A percentile compares a stretch with the other conserved stretches of the same genome.
phyloP scores from a whole-genome alignment of 2,888 invertebrate genomes.

The Ennomos erosarius region DNA sequence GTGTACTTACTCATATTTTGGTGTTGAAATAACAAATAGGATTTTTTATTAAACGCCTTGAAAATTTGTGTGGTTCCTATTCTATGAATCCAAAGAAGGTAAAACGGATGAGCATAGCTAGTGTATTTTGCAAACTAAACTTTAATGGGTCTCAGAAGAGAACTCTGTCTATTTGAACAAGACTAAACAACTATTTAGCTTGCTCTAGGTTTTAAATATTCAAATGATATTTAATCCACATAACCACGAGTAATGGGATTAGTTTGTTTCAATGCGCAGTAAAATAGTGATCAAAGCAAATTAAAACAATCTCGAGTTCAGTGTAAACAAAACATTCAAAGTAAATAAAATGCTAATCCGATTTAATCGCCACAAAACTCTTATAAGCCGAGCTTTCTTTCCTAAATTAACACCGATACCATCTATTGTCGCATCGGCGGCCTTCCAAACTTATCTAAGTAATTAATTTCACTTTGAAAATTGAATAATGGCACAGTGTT shows the following conservation, averaged over 20 bases:
- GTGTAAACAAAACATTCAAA: conserved; percentile 40
- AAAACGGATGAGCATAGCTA: no score
- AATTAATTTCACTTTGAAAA: conserved; percentile 78
- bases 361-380: conserved; percentile 36
- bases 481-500: conserved; percentile 68
- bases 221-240: conserved; percentile 2
- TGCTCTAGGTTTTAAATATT: not conserved
- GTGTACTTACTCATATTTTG: no score
- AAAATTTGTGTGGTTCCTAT: no score
- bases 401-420: conserved; percentile 76
- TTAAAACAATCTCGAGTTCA: conserved; percentile 1
- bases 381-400: conserved; percentile 65
- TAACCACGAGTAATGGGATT: not conserved
- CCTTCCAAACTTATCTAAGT: conserved; percentile 70
- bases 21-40: no score
- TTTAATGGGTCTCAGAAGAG: no score
- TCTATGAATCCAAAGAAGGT: no score
- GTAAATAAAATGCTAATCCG: conserved; percentile 48
- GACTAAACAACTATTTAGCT: not conserved
- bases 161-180: not conserved
- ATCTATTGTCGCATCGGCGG: conserved; percentile 76
- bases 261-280: not conserved
- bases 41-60: no score
- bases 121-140: no score
- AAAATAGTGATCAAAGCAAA: not conserved